phyloP scores from a whole-genome alignment of 1,140 invertebrate genomes.

The Liolophura sinensis region DNA sequence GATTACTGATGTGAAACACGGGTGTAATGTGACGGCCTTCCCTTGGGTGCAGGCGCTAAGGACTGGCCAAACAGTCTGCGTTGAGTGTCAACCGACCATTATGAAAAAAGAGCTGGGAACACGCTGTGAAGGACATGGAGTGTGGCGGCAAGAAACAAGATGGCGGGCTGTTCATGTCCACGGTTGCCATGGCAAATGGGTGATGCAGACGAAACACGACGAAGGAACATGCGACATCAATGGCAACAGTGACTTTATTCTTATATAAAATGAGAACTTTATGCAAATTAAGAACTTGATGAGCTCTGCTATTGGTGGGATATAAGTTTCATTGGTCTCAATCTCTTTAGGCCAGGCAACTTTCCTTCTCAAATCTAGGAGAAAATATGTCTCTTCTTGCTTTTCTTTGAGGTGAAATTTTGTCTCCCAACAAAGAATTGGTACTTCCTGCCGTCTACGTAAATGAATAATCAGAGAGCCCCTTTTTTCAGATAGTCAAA shows the following conservation, averaged over 20 bases:
- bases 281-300: too few relatives aligned
- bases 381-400: too few relatives aligned
- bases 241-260: conserved; percentile 19
- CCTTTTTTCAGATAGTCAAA: too few relatives aligned
- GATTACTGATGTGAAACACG: conserved; percentile 26
- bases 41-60: conserved; percentile 40
- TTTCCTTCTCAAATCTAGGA: too few relatives aligned
- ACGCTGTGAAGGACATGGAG: conserved; percentile 53
- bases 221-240: conserved; percentile 31
- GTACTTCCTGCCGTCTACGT: too few relatives aligned
- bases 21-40: conserved; percentile 24
- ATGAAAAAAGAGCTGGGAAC: conserved; percentile 47
- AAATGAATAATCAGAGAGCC: too few relatives aligned
- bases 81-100: conserved; percentile 52
- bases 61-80: conserved; percentile 40
- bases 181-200: conserved; percentile 53
- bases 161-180: conserved; percentile 50
- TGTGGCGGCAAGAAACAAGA: conserved; percentile 33
- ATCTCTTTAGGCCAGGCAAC: too few relatives aligned
- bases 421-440: too few relatives aligned
- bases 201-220: conserved; percentile 33
- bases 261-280: too few relatives aligned
- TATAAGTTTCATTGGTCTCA: too few relatives aligned
- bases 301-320: too few relatives aligned
- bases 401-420: too few relatives aligned